Percentiles rank a stretch among this genome's conserved stretches.
Conservation (phyloP, 2,888 invertebrate genomes). For the Clanis bilineata region DNA sequence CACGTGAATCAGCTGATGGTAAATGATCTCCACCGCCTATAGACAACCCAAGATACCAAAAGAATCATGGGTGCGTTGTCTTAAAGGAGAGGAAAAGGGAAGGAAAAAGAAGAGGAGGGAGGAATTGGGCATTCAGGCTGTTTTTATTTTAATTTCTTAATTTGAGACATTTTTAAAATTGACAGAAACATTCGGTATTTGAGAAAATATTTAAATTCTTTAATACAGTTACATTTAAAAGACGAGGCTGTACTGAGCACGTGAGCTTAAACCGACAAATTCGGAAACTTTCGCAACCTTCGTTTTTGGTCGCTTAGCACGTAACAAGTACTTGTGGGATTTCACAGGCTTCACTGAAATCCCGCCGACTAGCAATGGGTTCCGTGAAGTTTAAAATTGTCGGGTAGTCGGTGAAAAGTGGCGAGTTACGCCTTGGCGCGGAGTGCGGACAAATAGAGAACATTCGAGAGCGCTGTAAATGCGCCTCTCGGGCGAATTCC, state of each 20-base stretch:
- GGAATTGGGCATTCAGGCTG: too few relatives aligned
- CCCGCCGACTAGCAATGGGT: conserved; percentile 24
- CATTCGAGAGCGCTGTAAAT: neutral
- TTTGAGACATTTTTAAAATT: too few relatives aligned
- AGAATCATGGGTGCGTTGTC: too few relatives aligned
- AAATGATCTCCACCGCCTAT: too few relatives aligned
- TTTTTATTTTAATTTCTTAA: too few relatives aligned
- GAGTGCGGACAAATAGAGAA: neutral
- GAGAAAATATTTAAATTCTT: too few relatives aligned
- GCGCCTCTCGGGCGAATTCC: neutral
- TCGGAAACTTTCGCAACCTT: neutral
- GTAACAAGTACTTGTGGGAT: neutral
- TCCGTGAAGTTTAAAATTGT: conserved; percentile 38
- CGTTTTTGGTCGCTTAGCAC: neutral
- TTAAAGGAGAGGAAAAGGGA: too few relatives aligned
- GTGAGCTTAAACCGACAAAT: neutral
- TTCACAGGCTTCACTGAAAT: conserved; percentile 11
- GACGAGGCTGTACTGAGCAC: neutral
- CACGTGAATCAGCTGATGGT: neutral
- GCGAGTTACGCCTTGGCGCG: conserved; percentile 29
- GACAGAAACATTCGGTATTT: too few relatives aligned
- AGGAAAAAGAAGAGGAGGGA: too few relatives aligned
- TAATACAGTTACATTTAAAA: too few relatives aligned
- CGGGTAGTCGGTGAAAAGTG: conserved; percentile 31
- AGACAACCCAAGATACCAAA: too few relatives aligned